Conservation (phyloP, 2,888 invertebrate species). For the Lithophane leautieri region DNA sequence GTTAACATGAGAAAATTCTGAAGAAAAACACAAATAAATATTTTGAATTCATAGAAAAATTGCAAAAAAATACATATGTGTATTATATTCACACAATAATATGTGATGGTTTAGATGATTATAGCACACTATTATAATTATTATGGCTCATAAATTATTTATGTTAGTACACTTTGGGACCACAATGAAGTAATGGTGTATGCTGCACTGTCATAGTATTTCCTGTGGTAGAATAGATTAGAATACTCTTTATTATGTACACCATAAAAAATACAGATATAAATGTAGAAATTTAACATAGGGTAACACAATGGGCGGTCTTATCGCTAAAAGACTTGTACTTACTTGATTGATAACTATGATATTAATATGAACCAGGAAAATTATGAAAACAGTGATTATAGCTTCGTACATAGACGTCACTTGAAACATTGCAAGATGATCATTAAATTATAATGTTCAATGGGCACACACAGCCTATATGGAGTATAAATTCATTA, state of each 20-base stretch:
- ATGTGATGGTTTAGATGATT: slow-evolving; percentile 4
- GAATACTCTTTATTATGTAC: too few relatives aligned
- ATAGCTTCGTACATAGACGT: neutral
- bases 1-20: slow-evolving; percentile 16
- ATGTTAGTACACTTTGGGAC: neutral
- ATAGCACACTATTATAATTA: neutral
- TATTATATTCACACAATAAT: slow-evolving; percentile 19
- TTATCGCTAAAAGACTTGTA: neutral
- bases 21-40: slow-evolving; percentile 22
- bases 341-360: neutral
- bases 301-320: too few relatives aligned
- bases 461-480: neutral
- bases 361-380: neutral
- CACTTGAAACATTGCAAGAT: slow-evolving; percentile 16
- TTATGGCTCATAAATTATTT: neutral
- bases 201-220: neutral
- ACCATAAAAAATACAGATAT: too few relatives aligned
- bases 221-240: too few relatives aligned
- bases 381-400: neutral
- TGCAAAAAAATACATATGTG: slow-evolving; percentile 8
- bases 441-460: slow-evolving; percentile 1
- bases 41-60: slow-evolving; percentile 19
- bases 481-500: slow-evolving; percentile 1
- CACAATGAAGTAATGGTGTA: neutral
- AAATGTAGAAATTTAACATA: too few relatives aligned